Conservation (phyloP, 2,797 vertebrate species). For the Galagoides demidoff region DNA sequence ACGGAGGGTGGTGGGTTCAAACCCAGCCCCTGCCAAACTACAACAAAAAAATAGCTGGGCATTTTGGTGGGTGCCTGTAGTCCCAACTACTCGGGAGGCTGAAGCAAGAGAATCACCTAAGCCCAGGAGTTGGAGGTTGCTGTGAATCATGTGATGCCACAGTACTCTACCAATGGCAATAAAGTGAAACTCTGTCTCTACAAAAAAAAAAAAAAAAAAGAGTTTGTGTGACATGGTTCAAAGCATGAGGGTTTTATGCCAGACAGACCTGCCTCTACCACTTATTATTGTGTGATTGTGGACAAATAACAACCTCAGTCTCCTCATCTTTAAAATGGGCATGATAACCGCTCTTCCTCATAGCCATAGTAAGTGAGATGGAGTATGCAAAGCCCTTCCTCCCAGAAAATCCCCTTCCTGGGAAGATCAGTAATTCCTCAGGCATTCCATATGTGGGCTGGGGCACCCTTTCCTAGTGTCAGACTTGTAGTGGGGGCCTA, state of each 20-base stretch:
- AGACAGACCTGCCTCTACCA: background rate
- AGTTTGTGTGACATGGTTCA: background rate
- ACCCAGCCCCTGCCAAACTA: too few relatives aligned
- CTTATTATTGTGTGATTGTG: background rate
- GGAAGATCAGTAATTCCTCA: background rate
- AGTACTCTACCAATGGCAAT: too few relatives aligned
- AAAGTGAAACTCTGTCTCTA: too few relatives aligned
- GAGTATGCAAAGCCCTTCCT: background rate
- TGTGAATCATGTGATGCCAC: too few relatives aligned
- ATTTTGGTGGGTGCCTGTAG: too few relatives aligned
- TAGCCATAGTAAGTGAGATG: background rate
- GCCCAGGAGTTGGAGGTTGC: too few relatives aligned
- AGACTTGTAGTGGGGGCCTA: background rate
- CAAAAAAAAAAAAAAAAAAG: background rate
- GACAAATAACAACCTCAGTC: background rate
- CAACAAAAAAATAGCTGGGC: too few relatives aligned
- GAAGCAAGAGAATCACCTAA: too few relatives aligned
- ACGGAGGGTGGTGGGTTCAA: too few relatives aligned
- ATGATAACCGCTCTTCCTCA: background rate
- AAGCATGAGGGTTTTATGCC: background rate
- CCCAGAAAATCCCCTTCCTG: background rate
- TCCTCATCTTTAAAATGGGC: background rate
- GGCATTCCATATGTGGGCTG: background rate
- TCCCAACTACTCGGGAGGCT: too few relatives aligned
- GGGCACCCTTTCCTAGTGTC: background rate